phyloP scores from a whole-genome alignment of 30 jellyfish, hydroid and myxozoan genomes.

The Haliclystus octoradiatus region DNA sequence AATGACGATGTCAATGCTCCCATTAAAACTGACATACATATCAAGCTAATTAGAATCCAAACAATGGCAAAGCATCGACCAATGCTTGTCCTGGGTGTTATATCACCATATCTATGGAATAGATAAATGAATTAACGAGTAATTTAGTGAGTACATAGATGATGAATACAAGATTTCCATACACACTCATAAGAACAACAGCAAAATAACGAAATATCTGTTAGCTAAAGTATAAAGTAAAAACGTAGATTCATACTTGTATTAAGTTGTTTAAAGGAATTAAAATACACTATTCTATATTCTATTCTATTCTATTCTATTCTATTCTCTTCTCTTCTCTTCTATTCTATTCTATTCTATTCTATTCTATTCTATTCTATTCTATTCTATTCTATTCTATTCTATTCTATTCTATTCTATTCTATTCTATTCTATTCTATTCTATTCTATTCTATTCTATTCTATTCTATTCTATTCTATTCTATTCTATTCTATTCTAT shows the following conservation, averaged over 20 bases:
- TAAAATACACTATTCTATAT: too few species aligned
- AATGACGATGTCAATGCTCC: slow-evolving; percentile 58
- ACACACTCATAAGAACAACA: too few species aligned
- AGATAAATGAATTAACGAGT: too few species aligned
- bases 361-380: slow-evolving; percentile 2
- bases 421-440: background rate
- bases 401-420: background rate
- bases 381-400: background rate
- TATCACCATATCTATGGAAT: slow-evolving; percentile 47
- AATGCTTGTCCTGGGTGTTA: slow-evolving; percentile 26
- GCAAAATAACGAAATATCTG: too few species aligned
- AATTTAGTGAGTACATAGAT: too few species aligned
- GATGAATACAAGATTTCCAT: background rate
- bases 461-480: too few species aligned
- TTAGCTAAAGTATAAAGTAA: too few species aligned
- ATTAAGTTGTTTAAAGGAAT: too few species aligned
- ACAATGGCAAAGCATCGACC: slow-evolving; percentile 32
- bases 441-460: background rate
- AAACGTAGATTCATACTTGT: too few species aligned
- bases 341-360: slow-evolving; percentile 1
- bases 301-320: too few species aligned
- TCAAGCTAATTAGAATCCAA: slow-evolving; percentile 44
- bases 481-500: too few species aligned
- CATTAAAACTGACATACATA: slow-evolving; percentile 32
- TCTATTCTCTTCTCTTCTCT: slow-evolving; percentile 1